Evolutionary conservation across 2,113 vertebrate genomes (phyloP).

Genomic region (Proterorhinus semilunaris): DNA sequence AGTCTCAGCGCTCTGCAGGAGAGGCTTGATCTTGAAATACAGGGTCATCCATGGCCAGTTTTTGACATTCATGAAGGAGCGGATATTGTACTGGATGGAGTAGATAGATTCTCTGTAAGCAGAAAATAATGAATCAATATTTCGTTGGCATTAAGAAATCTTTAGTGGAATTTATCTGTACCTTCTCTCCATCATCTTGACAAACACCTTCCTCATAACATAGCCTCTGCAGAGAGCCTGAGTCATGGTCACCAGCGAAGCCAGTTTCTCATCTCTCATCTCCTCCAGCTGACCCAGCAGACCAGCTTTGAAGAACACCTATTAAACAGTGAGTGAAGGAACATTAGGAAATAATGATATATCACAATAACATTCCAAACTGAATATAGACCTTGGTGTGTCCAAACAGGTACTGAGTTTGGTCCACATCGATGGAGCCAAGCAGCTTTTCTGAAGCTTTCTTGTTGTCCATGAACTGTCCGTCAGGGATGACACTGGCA

Average conservation of each 20-base stretch:
- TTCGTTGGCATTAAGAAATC: no score
- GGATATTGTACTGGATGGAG: slow-evolving; percentile 85
- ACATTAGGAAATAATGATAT: no score
- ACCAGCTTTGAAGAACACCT: slow-evolving; percentile 97
- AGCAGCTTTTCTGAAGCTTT: slow-evolving; percentile 87
- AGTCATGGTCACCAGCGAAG: slow-evolving; percentile 78
- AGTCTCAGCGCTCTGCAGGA: slow-evolving; percentile 79
- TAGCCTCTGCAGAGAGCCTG: slow-evolving; percentile 70
- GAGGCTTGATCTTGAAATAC: slow-evolving; percentile 78
- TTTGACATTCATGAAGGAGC: slow-evolving; percentile 80
- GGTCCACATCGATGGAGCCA: slow-evolving; percentile 85
- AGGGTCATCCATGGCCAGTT: slow-evolving; percentile 77
- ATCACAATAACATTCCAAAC: no score
- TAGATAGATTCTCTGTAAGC: slow-evolving; percentile 80
- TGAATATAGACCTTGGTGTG: slow-evolving; percentile 80
- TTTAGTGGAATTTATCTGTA: background rate
- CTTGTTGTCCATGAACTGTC: slow-evolving; percentile 87
- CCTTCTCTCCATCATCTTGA: slow-evolving; percentile 74
- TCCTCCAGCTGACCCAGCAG: slow-evolving; percentile 89
- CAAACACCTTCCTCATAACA: slow-evolving; percentile 72
- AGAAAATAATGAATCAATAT: background rate
- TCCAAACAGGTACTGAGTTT: slow-evolving; percentile 87
- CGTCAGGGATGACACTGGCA: slow-evolving; percentile 82
- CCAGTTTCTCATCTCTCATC: slow-evolving; percentile 90
- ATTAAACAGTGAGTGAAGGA: background rate